Conservation (phyloP, 2,888 invertebrate genomes). For the Tuta absoluta region DNA sequence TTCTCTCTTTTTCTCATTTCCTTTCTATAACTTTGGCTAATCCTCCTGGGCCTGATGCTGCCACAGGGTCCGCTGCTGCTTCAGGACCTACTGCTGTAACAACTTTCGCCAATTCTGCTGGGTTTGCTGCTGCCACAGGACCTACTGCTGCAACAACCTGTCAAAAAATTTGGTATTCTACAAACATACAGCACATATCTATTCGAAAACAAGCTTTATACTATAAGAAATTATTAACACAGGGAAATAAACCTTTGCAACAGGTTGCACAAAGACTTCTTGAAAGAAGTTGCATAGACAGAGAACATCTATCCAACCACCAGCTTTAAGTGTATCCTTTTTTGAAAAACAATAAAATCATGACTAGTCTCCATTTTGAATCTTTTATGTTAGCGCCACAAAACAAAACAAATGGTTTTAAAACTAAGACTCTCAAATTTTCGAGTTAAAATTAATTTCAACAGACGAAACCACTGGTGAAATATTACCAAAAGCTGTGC, state of each 20-base stretch:
- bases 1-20: background rate
- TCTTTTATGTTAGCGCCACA: conserved; percentile 24
- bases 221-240: conserved; percentile 21
- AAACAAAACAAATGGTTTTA: conserved; percentile 33
- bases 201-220: background rate
- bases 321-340: too few relatives aligned
- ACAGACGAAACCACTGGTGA: conserved; percentile 23
- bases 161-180: conserved; percentile 17
- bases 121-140: too few relatives aligned
- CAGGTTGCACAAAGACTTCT: background rate
- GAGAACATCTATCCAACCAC: background rate
- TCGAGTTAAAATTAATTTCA: conserved; percentile 12
- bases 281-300: background rate
- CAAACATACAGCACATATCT: background rate
- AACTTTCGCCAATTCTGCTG: too few relatives aligned
- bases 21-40: background rate
- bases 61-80: background rate
- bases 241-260: conserved; percentile 2
- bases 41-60: background rate
- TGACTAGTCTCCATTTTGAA: background rate
- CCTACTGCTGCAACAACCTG: too few relatives aligned
- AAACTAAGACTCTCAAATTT: conserved; percentile 19
- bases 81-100: background rate
- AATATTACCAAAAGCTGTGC: conserved; percentile 2
- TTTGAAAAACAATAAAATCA: too few relatives aligned